Evolutionary conservation across 2,113 vertebrate genomes (phyloP).

Genomic region (Forbesichthys papilliferus): DNA sequence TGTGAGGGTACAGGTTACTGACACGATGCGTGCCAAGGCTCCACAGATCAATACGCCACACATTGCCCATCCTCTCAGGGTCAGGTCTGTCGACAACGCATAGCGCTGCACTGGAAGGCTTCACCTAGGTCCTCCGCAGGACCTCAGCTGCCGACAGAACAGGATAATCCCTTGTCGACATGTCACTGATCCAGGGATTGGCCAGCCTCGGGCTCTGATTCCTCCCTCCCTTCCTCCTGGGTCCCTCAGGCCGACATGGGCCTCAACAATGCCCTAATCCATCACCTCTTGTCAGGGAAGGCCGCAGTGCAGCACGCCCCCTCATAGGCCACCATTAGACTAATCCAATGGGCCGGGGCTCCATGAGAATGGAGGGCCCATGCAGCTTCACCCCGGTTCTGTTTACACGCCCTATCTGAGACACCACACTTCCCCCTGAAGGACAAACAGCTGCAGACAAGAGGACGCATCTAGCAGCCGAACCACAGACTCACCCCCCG

Average conservation of each 20-base stretch:
- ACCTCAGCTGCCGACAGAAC: constrained; percentile 69
- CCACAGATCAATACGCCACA: not conserved
- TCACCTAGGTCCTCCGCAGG: constrained; percentile 38
- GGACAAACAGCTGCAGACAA: constrained; percentile 44
- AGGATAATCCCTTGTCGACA: constrained; percentile 82
- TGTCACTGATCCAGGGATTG: constrained; percentile 75
- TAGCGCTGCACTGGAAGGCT: constrained; percentile 24
- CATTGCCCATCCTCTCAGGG: not conserved
- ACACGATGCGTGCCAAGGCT: not conserved
- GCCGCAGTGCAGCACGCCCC: constrained; percentile 65
- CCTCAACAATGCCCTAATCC: constrained; percentile 78
- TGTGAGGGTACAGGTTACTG: not conserved
- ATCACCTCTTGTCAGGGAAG: constrained; percentile 79
- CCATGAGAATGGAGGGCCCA: constrained; percentile 76
- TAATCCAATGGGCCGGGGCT: constrained; percentile 79
- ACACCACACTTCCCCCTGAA: constrained; percentile 77
- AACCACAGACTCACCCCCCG: not conserved
- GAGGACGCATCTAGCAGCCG: constrained; percentile 45
- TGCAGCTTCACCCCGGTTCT: constrained; percentile 65
- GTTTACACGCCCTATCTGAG: constrained; percentile 83
- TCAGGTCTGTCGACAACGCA: constrained; percentile 6
- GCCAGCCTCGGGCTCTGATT: constrained; percentile 63
- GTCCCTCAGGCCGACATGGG: constrained; percentile 68
- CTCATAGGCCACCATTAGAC: constrained; percentile 77
- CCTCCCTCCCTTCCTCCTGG: constrained; percentile 13